Evolutionary conservation across 2,888 invertebrate genomes (phyloP).

Genomic region (Philereme vetulata): DNA sequence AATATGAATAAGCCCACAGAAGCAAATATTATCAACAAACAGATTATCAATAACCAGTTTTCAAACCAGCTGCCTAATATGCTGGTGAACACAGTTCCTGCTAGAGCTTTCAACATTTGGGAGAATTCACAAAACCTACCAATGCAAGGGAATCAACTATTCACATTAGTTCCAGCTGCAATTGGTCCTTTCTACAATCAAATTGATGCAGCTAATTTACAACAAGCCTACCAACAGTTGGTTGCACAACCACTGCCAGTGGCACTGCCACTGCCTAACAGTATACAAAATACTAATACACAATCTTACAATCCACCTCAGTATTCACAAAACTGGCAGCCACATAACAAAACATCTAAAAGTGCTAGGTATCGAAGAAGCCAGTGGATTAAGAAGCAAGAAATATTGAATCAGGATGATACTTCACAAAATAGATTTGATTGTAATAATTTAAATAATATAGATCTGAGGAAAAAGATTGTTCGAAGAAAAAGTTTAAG

Average conservation of each 20-base stretch:
- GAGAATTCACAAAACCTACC: constrained; percentile 5
- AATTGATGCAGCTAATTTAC: not conserved
- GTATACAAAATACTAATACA: constrained; percentile 8
- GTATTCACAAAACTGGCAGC: not conserved
- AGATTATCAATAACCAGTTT: constrained; percentile 47
- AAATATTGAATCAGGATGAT: not conserved
- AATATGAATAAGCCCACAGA: constrained; percentile 36
- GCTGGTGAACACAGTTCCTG: constrained; percentile 17
- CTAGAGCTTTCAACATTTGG: constrained; percentile 10
- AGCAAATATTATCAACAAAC: constrained; percentile 42
- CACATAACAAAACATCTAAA: not conserved
- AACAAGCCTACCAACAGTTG: constrained; percentile 10
- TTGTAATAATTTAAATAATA: constrained; percentile 7
- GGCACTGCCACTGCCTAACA: constrained; percentile 3
- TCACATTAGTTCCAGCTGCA: constrained; percentile 13
- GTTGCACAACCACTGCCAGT: too few species aligned
- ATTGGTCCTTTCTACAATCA: constrained; percentile 4
- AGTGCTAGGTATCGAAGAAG: not conserved
- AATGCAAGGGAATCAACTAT: constrained; percentile 5
- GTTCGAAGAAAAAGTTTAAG: constrained; percentile 37
- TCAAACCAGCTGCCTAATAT: constrained; percentile 33
- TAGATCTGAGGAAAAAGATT: constrained; percentile 50
- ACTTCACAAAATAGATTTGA: not conserved
- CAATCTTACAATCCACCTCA: not conserved
- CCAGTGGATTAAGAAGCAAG: not conserved